These are phyloP conservation scores for Amphipoea lucens DNA, from an alignment of 2,888 invertebrate species.

Conservation along the genomic window DNA sequence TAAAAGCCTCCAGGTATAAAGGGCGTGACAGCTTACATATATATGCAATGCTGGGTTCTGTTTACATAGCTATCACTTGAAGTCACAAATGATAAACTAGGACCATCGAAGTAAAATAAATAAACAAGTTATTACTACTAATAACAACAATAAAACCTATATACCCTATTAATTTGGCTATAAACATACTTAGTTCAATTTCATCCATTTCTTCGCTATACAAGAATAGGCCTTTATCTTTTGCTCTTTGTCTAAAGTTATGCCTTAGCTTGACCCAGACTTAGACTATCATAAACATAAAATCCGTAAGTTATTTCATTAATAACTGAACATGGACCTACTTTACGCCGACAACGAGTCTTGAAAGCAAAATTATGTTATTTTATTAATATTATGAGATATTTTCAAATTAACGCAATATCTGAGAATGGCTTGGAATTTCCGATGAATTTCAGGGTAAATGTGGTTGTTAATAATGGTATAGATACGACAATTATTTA, in stretches of 20 bases:
- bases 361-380: conserved; percentile 7
- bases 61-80: too few relatives aligned
- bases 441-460: neutral
- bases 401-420: neutral
- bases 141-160: too few relatives aligned
- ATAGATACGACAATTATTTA: neutral
- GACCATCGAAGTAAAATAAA: too few relatives aligned
- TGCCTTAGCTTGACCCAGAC: conserved; percentile 8
- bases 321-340: conserved; percentile 17
- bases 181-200: too few relatives aligned
- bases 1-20: too few relatives aligned
- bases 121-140: too few relatives aligned
- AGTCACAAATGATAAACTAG: too few relatives aligned
- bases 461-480: neutral
- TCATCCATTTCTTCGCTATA: neutral
- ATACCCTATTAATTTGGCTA: too few relatives aligned
- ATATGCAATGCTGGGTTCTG: too few relatives aligned
- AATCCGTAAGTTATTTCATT: conserved; percentile 17
- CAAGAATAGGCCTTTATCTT: neutral
- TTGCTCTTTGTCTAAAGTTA: neutral
- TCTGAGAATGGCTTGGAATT: neutral
- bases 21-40: too few relatives aligned
- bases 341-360: neutral
- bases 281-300: neutral
- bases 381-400: conserved; percentile 7